phyloP scores from a whole-genome alignment of 2,888 invertebrate genomes.

The Dioctria rufipes region DNA sequence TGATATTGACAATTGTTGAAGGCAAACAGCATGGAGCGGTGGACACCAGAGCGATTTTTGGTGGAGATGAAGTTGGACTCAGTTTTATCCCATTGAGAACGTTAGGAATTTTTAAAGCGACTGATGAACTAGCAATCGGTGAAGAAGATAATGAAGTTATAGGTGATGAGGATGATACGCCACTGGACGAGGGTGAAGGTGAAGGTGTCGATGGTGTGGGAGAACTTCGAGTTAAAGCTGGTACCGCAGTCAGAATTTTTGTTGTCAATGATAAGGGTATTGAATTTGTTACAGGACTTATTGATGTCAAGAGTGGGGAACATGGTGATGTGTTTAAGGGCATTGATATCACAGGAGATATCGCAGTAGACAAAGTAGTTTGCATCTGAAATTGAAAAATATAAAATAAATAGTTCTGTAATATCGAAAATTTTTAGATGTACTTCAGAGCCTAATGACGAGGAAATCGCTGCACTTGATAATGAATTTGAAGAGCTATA shows the following conservation, averaged over 20 bases:
- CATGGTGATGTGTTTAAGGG: conserved; percentile 62
- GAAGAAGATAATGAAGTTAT: conserved; percentile 65
- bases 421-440: conserved; percentile 39
- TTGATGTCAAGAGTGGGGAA: conserved; percentile 55
- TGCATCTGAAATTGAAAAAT: conserved; percentile 63
- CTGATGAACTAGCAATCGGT: conserved; percentile 60
- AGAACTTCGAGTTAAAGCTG: conserved; percentile 66
- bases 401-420: conserved; percentile 54
- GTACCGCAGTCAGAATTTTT: conserved; percentile 64
- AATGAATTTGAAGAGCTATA: conserved; percentile 73
- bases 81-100: conserved; percentile 64
- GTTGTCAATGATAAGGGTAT: conserved; percentile 65
- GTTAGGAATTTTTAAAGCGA: conserved; percentile 53
- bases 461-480: conserved; percentile 72
- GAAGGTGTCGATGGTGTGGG: conserved; percentile 70
- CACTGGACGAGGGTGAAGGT: conserved; percentile 69
- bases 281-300: conserved; percentile 54
- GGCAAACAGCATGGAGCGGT: conserved; percentile 15
- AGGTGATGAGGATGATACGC: conserved; percentile 67
- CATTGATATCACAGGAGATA: conserved; percentile 70
- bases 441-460: conserved; percentile 70
- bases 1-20: conserved; percentile 52
- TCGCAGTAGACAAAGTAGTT: conserved; percentile 67
- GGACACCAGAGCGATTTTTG: conserved; percentile 37
- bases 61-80: conserved; percentile 56